A percentile compares a stretch with the other conserved stretches of the same genome.
phyloP scores from a whole-genome alignment of 2,797 vertebrate species.

The Notoglanidium macrostoma region DNA sequence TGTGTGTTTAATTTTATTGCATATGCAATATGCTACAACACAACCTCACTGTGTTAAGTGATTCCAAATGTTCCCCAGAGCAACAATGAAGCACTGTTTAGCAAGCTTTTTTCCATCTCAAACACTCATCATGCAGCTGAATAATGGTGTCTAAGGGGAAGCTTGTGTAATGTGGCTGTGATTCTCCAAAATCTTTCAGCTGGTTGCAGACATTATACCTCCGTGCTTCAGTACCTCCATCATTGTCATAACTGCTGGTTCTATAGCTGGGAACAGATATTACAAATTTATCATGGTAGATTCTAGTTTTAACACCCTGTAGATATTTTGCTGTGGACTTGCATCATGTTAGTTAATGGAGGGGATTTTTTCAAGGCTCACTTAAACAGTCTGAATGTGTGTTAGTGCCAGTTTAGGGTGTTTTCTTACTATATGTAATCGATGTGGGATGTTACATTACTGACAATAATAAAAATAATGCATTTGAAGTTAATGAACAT shows the following conservation, averaged over 20 bases:
- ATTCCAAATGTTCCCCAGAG: slow-evolving; percentile 71
- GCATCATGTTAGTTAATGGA: background rate
- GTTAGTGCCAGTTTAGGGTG: background rate
- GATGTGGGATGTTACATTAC: background rate
- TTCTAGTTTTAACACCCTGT: background rate
- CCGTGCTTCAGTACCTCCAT: background rate
- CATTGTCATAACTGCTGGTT: background rate
- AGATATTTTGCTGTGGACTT: background rate
- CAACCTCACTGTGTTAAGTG: slow-evolving; percentile 69
- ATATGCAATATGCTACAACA: slow-evolving; percentile 58
- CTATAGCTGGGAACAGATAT: background rate
- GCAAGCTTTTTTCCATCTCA: slow-evolving; percentile 42
- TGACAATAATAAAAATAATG: background rate
- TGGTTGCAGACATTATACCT: slow-evolving; percentile 27
- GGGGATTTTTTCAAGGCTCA: background rate
- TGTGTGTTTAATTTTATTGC: slow-evolving; percentile 16
- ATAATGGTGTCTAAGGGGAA: slow-evolving; percentile 39
- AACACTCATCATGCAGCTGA: slow-evolving; percentile 50
- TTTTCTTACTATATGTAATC: background rate
- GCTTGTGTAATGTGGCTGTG: slow-evolving; percentile 29
- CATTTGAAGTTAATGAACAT: background rate
- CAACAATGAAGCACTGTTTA: slow-evolving; percentile 78
- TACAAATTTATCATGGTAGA: background rate
- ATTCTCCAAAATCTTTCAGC: slow-evolving; percentile 11
- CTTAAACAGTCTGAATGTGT: background rate